phyloP scores from a whole-genome alignment of 2,888 invertebrate genomes.

The Ichneumoninae sp. region DNA sequence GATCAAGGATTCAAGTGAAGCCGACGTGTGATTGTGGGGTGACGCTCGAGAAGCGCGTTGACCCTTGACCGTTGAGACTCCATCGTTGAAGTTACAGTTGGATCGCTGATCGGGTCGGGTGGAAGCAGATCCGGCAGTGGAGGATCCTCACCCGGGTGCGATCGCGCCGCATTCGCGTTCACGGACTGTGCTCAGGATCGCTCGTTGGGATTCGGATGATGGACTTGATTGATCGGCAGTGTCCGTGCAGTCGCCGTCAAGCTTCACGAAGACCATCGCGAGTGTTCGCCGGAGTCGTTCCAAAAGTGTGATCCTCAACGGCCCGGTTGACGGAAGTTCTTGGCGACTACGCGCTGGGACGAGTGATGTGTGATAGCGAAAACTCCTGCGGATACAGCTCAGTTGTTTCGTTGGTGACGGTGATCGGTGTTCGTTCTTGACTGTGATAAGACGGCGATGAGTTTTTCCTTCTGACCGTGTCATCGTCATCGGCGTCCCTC shows the following conservation, averaged over 20 bases:
- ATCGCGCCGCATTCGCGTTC: not conserved
- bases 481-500: not conserved
- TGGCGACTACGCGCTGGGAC: slow-evolving; percentile 1
- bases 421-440: slow-evolving; percentile 27
- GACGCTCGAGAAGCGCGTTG: too few relatives aligned
- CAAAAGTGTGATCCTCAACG: not conserved
- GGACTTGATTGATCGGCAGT: not conserved
- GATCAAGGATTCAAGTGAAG: too few relatives aligned
- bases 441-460: slow-evolving; percentile 33
- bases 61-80: too few relatives aligned
- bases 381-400: not conserved
- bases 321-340: not conserved
- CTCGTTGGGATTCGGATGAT: not conserved
- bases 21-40: too few relatives aligned
- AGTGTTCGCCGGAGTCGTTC: not conserved
- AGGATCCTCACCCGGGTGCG: not conserved
- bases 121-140: not conserved
- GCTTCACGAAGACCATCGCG: not conserved
- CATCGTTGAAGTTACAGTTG: too few relatives aligned
- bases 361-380: slow-evolving; percentile 38
- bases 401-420: not conserved
- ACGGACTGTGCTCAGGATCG: not conserved
- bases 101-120: too few relatives aligned
- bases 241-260: not conserved
- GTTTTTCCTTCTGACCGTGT: slow-evolving; percentile 9